Evolutionary conservation across 2,888 invertebrate species (phyloP), one percentile per base, ranked within the genome.

Genomic region (Mimas tiliae): DNA sequence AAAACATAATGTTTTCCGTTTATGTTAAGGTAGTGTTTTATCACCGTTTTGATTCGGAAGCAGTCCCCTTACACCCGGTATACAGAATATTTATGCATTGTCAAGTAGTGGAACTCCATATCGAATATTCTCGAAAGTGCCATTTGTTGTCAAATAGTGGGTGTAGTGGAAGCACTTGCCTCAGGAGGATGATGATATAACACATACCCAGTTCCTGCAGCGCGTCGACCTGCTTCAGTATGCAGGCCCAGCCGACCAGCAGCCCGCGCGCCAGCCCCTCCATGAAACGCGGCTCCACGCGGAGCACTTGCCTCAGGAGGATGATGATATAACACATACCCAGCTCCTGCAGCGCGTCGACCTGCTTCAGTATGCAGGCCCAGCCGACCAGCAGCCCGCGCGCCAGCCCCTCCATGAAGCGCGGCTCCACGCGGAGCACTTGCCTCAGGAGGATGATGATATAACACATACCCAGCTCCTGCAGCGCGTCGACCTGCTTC

Each of bases 221-320:
- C 0, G 75, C 71, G 64, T 79, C 74, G 16, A 82, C 77, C 53
- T 87, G 83, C 64, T 83, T 85, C 19, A 87, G 68, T 6, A 86
- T 63, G 72, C 95, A 96, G 1, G 94, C 87, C 94, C 95, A 94
- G 1, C 88, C 91, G 71, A 89, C 88, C 53, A 95, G 80, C 55
- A 90, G 80, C 0, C 27, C 27, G 27, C 27, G 27, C 27, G 27
- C 27, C 27, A 27, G 27, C 27, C 95, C 95, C n/a, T 88, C 86
- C 85, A 90, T 79, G 68, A 85, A 91, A 1, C 93, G 94, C 86
- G 94, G 90, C 51, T 95, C 95, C 3, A 95, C 94, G 4, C 95
- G 86, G 27, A 95, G 72, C 7, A 11, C 93, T 74, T 95, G 95
- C 81, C 95, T 95, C 72, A 96, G 77, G 73, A 96, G 95, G 74